These are phyloP conservation scores for Prionailurus bengalensis DNA, from an alignment of 2,113 vertebrate species.

Conservation along the genomic window DNA sequence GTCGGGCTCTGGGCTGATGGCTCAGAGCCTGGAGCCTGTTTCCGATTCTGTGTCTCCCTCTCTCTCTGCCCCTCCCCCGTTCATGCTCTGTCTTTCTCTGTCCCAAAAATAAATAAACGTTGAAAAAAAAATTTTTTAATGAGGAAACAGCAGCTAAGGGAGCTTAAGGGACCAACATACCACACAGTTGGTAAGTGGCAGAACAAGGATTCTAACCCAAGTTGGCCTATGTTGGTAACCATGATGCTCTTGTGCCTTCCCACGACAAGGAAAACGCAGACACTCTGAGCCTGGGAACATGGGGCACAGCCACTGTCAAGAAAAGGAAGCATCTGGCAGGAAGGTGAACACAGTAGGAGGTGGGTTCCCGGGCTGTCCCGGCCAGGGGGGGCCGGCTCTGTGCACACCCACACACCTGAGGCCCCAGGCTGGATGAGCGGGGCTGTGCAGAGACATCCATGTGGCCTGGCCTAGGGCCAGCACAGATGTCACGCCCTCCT, in stretches of 20 bases:
- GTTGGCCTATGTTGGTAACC: neutral
- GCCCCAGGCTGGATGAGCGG: neutral
- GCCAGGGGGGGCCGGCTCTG: neutral
- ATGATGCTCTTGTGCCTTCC: neutral
- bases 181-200: neutral
- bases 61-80: too few relatives aligned
- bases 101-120: too few relatives aligned
- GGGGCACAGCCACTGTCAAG: neutral
- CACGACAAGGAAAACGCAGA: neutral
- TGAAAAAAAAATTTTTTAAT: too few relatives aligned
- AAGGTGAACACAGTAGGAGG: neutral
- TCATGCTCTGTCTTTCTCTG: too few relatives aligned
- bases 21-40: too few relatives aligned
- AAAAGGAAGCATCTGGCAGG: neutral
- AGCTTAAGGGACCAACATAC: neutral
- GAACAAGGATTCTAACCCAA: neutral
- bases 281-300: neutral
- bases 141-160: neutral
- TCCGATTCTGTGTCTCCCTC: too few relatives aligned
- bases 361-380: neutral
- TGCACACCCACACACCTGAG: neutral
- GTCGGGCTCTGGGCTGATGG: too few relatives aligned
- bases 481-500: slow-evolving; percentile 55
- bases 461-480: slow-evolving; percentile 39
- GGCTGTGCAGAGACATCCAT: neutral